Conservation (phyloP, 2,113 vertebrate genomes). For the Pterocles gutturalis region DNA sequence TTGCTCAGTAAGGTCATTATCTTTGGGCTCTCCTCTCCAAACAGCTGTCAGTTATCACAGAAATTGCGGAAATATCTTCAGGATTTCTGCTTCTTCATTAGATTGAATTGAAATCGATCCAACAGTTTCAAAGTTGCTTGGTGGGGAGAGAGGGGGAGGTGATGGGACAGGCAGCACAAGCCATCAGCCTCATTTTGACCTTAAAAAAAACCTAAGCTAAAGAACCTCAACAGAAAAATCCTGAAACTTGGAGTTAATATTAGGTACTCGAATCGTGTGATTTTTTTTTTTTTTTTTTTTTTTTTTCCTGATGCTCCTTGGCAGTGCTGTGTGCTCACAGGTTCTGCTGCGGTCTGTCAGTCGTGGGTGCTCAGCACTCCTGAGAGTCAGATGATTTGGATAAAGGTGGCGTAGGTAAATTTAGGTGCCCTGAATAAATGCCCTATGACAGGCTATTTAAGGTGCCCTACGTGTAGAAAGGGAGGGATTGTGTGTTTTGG, state of each 20-base stretch:
- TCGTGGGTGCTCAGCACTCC: constrained; percentile 1
- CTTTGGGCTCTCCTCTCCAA: neutral
- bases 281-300: neutral
- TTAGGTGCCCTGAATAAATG: constrained; percentile 52
- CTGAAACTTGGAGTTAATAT: neutral
- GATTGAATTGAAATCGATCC: neutral
- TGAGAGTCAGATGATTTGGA: constrained; percentile 44
- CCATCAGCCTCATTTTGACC: neutral
- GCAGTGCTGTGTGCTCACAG: neutral
- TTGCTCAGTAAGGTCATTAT: neutral
- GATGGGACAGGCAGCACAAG: neutral
- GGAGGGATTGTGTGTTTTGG: neutral
- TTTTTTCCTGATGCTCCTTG: neutral
- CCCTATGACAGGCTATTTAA: constrained; percentile 21
- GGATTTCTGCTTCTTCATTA: constrained; percentile 31
- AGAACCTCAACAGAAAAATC: neutral
- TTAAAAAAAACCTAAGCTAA: neutral
- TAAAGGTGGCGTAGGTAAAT: constrained; percentile 35
- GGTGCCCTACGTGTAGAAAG: neutral
- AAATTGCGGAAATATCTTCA: neutral
- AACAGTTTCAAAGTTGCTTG: neutral
- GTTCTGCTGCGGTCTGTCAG: neutral
- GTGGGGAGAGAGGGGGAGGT: neutral
- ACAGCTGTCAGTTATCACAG: constrained; percentile 47
- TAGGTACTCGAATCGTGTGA: neutral